phyloP scores from a whole-genome alignment of 2,797 vertebrate species.

The Gymnodraco acuticeps region DNA sequence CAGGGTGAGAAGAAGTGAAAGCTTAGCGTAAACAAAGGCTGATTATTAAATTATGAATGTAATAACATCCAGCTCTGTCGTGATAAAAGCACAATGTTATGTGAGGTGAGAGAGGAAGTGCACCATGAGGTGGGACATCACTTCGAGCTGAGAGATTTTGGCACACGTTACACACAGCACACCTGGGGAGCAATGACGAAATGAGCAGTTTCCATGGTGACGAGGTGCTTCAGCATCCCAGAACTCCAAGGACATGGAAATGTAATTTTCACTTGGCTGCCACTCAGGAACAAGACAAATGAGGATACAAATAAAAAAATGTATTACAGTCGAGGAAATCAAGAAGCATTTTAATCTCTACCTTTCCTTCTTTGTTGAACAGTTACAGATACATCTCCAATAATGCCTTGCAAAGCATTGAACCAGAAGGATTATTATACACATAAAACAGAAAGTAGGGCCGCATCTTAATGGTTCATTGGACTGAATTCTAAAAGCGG shows the following conservation, averaged over 20 bases:
- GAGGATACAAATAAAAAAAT: slow-evolving; percentile 8
- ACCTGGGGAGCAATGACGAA: slow-evolving; percentile 75
- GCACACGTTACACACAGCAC: slow-evolving; percentile 62
- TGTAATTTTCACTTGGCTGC: slow-evolving; percentile 47
- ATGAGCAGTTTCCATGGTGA: slow-evolving; percentile 80
- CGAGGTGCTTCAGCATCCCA: slow-evolving; percentile 63
- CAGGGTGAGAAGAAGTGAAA: slow-evolving; percentile 29
- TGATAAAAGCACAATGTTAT: slow-evolving; percentile 2
- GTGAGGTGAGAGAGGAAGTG: slow-evolving; percentile 24
- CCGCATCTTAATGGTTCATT: slow-evolving; percentile 54
- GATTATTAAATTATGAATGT: neutral
- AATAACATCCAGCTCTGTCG: neutral
- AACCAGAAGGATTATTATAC: slow-evolving; percentile 45
- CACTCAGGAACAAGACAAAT: slow-evolving; percentile 39
- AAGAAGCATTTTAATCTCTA: neutral
- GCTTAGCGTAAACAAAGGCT: neutral
- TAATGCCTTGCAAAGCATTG: slow-evolving; percentile 6
- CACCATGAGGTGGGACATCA: slow-evolving; percentile 28
- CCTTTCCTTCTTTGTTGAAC: neutral
- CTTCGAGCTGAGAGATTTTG: slow-evolving; percentile 50
- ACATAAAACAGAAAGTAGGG: slow-evolving; percentile 39
- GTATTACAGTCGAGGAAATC: neutral
- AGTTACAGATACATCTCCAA: slow-evolving; percentile 3
- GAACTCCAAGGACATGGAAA: slow-evolving; percentile 61
- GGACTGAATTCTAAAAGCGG: slow-evolving; percentile 67